These are phyloP conservation scores for Drosophila sp. DNA, from an alignment of 1,140 invertebrate species.

Conservation along the genomic window DNA sequence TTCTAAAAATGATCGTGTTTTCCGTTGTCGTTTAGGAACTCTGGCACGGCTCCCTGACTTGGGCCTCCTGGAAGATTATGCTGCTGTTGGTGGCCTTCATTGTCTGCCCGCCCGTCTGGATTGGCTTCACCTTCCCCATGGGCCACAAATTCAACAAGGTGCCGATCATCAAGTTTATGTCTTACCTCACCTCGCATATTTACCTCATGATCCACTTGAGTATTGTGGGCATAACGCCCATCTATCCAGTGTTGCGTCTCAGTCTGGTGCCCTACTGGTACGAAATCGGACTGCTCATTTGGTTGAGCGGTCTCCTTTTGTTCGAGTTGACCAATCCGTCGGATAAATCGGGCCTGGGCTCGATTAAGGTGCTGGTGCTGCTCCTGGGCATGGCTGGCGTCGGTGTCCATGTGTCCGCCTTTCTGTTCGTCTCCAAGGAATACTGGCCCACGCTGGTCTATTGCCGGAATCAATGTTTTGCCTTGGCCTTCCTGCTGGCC, in stretches of 20 bases:
- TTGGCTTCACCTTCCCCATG: slow-evolving; percentile 97
- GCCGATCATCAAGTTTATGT: slow-evolving; percentile 99
- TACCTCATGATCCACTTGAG: slow-evolving; percentile 97
- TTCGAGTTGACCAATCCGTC: slow-evolving; percentile 98
- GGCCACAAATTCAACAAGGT: slow-evolving; percentile 97
- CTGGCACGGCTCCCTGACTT: slow-evolving; percentile 97
- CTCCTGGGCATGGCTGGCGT: slow-evolving; percentile 96
- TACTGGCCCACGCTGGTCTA: slow-evolving; percentile 94
- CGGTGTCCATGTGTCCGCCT: slow-evolving; percentile 93
- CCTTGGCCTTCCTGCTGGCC: slow-evolving; percentile 95
- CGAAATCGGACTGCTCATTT: slow-evolving; percentile 97
- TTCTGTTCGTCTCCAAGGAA: slow-evolving; percentile 87
- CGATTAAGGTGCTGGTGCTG: slow-evolving; percentile 95
- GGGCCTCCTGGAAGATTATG: slow-evolving; percentile 97
- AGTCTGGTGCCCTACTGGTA: slow-evolving; percentile 94
- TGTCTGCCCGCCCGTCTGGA: slow-evolving; percentile 97
- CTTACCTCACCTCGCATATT: slow-evolving; percentile 98
- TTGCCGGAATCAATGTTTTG: slow-evolving; percentile 97
- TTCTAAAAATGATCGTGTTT: neutral
- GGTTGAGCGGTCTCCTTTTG: slow-evolving; percentile 97
- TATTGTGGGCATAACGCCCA: slow-evolving; percentile 95
- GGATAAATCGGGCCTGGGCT: slow-evolving; percentile 96
- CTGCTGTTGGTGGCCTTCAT: slow-evolving; percentile 96
- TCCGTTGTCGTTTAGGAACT: slow-evolving; percentile 88
- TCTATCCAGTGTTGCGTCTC: slow-evolving; percentile 90